These are phyloP conservation scores for Drosophila quasianomalipes DNA, from an alignment of 2,888 invertebrate genomes.

Conservation along the genomic window DNA sequence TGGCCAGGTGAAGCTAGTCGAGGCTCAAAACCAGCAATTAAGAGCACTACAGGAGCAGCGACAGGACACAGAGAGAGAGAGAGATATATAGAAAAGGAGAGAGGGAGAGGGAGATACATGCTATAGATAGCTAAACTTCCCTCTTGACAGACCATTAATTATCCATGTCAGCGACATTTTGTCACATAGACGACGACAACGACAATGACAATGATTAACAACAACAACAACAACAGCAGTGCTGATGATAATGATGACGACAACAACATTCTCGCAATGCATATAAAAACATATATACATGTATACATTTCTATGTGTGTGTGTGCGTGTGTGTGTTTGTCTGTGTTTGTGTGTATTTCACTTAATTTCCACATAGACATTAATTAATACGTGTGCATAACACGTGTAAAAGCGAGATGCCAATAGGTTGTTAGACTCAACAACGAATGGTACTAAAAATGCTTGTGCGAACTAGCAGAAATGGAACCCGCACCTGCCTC, in stretches of 20 bases:
- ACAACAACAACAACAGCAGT: conserved; percentile 10
- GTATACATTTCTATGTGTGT: background rate
- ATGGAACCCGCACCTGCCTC: background rate
- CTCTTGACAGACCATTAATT: conserved; percentile 70
- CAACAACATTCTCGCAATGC: conserved; percentile 61
- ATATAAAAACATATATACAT: conserved; percentile 11
- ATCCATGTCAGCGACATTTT: conserved; percentile 81
- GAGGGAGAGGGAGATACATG: conserved; percentile 14
- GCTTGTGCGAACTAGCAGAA: conserved; percentile 35
- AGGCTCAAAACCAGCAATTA: conserved; percentile 60
- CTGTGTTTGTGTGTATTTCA: conserved; percentile 71
- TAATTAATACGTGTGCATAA: conserved; percentile 75
- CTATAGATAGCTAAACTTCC: conserved; percentile 23
- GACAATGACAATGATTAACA: conserved; percentile 18
- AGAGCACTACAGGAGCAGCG: conserved; percentile 34
- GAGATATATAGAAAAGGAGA: background rate
- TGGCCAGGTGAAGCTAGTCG: conserved; percentile 8
- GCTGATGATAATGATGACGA: conserved; percentile 41
- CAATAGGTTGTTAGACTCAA: conserved; percentile 42
- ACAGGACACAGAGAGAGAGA: background rate
- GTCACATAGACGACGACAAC: conserved; percentile 57
- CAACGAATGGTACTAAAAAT: conserved; percentile 71
- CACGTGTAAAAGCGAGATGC: conserved; percentile 39
- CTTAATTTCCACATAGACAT: conserved; percentile 79
- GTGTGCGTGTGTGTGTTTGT: conserved; percentile 14